These are phyloP conservation scores for Dreissena polymorpha DNA, from an alignment of 1,140 invertebrate species.

Conservation along the genomic window DNA sequence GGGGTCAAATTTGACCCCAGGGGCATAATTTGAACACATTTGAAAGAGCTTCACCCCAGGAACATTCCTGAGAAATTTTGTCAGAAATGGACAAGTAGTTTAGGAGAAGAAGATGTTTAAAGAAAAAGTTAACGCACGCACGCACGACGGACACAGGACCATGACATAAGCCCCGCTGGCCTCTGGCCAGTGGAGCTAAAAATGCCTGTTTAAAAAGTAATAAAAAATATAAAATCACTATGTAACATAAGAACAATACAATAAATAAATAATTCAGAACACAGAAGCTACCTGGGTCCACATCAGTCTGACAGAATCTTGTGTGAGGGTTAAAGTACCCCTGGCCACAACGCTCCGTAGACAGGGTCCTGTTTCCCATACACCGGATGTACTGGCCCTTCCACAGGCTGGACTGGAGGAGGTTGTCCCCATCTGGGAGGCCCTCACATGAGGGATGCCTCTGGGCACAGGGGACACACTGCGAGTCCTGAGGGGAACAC, in stretches of 20 bases:
- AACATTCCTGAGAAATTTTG: too few species aligned
- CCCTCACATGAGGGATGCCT: slow-evolving; percentile 34
- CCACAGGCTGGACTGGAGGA: slow-evolving; percentile 5
- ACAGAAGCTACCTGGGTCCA: slow-evolving; percentile 21
- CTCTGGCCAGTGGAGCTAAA: too few species aligned
- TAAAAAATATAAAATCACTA: not conserved
- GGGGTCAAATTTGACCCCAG: too few species aligned
- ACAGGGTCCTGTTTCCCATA: slow-evolving; percentile 28
- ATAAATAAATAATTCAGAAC: not conserved
- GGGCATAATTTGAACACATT: too few species aligned
- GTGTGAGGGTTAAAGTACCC: slow-evolving; percentile 49
- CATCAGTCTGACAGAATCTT: slow-evolving; percentile 2
- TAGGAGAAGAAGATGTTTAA: too few species aligned
- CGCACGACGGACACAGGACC: too few species aligned
- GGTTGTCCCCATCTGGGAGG: slow-evolving; percentile 43
- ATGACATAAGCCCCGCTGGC: too few species aligned
- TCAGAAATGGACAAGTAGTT: too few species aligned
- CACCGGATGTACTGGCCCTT: slow-evolving; percentile 31
- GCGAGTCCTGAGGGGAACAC: not conserved
- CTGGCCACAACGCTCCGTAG: slow-evolving; percentile 17
- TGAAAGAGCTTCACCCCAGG: too few species aligned
- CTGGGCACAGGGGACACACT: slow-evolving; percentile 33
- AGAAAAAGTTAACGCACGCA: too few species aligned
- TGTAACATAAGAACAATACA: not conserved
- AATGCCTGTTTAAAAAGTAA: too few species aligned